Evolutionary conservation across 2,113 vertebrate species (phyloP).

Genomic region (Podarcis cretensis): DNA sequence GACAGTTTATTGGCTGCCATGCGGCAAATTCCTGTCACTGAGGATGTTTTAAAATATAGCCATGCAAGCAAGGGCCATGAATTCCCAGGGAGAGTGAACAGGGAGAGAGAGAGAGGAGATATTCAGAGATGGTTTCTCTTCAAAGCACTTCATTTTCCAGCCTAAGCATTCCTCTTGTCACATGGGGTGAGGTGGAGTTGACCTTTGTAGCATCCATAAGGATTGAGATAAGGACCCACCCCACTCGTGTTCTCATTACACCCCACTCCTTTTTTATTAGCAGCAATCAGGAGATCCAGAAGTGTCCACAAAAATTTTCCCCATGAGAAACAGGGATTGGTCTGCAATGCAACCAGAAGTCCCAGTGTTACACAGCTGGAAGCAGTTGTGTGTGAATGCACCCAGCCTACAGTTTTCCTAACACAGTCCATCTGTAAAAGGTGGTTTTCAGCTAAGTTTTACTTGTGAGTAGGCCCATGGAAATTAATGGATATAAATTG

Average conservation of each 20-base stretch:
- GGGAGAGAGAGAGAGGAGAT: not conserved
- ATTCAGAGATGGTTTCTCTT: not conserved
- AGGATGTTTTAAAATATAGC: not conserved
- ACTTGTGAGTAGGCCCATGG: too few relatives aligned
- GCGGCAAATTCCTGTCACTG: not conserved
- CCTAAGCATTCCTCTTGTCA: not conserved
- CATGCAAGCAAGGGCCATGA: not conserved
- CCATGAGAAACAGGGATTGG: not conserved
- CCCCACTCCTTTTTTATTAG: not conserved
- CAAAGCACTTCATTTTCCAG: not conserved
- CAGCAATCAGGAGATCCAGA: not conserved
- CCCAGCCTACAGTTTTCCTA: not conserved
- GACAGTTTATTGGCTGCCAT: conserved; percentile 39
- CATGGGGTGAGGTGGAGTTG: not conserved
- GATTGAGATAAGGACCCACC: not conserved
- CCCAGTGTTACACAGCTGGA: not conserved
- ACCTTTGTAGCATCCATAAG: too few relatives aligned
- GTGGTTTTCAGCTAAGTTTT: too few relatives aligned
- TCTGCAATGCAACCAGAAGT: not conserved
- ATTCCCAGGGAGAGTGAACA: not conserved
- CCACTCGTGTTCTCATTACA: not conserved
- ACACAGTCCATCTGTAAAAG: not conserved
- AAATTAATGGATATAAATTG: too few relatives aligned
- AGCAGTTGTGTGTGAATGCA: not conserved
- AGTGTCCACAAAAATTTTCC: not conserved